Evolutionary conservation across 2,113 vertebrate species (phyloP).

Genomic region (Corythornis madagascariensis): DNA sequence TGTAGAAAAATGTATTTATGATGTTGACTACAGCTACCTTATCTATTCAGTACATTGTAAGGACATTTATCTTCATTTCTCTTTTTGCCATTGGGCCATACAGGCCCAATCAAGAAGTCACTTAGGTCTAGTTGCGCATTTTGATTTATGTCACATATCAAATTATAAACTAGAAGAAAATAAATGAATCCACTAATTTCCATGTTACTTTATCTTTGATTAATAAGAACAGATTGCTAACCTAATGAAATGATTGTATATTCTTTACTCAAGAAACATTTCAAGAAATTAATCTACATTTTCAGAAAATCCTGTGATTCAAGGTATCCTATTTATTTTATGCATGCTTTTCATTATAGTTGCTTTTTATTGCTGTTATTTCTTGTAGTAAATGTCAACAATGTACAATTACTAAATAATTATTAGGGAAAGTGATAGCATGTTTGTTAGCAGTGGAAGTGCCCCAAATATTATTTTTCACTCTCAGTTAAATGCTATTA

Average conservation of each 20-base stretch:
- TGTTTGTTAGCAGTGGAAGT: constrained; percentile 51
- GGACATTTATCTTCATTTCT: background rate
- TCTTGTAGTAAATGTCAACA: constrained; percentile 46
- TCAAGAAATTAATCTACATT: constrained; percentile 23
- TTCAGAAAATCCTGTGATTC: constrained; percentile 40
- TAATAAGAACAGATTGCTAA: constrained; percentile 16
- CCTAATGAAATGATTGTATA: background rate
- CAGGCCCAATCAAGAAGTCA: background rate
- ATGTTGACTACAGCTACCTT: background rate
- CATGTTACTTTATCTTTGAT: background rate
- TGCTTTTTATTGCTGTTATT: constrained; percentile 44
- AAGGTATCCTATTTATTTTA: constrained; percentile 10
- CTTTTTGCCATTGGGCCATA: background rate
- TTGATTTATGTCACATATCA: background rate
- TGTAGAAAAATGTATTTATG: background rate
- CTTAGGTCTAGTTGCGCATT: background rate
- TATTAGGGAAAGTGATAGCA: constrained; percentile 18
- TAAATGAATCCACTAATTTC: background rate
- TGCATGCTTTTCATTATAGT: background rate
- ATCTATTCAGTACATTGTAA: background rate
- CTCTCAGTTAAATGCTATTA: background rate
- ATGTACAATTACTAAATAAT: constrained; percentile 35
- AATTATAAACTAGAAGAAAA: constrained; percentile 19
- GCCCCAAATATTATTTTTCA: background rate
- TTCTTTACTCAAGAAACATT: background rate